Conservation (phyloP, 2,888 invertebrate genomes). For the Choristoneura rosaceana region DNA sequence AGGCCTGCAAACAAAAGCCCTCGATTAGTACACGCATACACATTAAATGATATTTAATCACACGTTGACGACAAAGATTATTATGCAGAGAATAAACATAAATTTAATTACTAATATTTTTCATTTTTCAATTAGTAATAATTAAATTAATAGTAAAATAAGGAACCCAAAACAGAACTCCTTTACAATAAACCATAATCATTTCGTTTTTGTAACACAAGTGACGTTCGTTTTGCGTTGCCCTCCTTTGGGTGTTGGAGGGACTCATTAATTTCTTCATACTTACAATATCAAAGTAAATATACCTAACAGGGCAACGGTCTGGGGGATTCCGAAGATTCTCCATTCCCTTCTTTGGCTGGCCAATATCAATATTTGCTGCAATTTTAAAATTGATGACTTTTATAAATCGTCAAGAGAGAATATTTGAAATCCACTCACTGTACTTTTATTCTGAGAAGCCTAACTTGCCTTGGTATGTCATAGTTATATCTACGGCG, state of each 20-base stretch:
- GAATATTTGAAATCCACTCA: constrained; percentile 35
- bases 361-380: constrained; percentile 38
- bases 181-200: constrained; percentile 3
- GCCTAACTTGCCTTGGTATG: constrained; percentile 10
- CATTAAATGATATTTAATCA: constrained; percentile 35
- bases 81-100: constrained; percentile 36
- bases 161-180: constrained; percentile 12
- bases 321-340: constrained; percentile 37
- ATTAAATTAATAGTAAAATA: constrained; percentile 24
- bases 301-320: constrained; percentile 34
- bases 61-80: constrained; percentile 34
- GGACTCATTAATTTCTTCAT: constrained; percentile 10
- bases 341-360: constrained; percentile 29
- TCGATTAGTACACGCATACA: constrained; percentile 35
- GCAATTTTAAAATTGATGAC: constrained; percentile 33
- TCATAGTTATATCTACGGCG: background rate
- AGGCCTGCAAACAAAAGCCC: constrained; percentile 70
- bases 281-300: constrained; percentile 29
- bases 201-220: constrained; percentile 7
- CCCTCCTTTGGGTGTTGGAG: constrained; percentile 6
- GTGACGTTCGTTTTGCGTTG: constrained; percentile 21
- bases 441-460: constrained; percentile 14
- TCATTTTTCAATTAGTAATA: constrained; percentile 17
- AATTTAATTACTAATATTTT: constrained; percentile 27
- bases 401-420: constrained; percentile 21